A percentile compares a stretch with the other conserved stretches of the same genome.
Evolutionary conservation across 2,113 vertebrate genomes (phyloP).

Genomic region (Danionella cerebrum): DNA sequence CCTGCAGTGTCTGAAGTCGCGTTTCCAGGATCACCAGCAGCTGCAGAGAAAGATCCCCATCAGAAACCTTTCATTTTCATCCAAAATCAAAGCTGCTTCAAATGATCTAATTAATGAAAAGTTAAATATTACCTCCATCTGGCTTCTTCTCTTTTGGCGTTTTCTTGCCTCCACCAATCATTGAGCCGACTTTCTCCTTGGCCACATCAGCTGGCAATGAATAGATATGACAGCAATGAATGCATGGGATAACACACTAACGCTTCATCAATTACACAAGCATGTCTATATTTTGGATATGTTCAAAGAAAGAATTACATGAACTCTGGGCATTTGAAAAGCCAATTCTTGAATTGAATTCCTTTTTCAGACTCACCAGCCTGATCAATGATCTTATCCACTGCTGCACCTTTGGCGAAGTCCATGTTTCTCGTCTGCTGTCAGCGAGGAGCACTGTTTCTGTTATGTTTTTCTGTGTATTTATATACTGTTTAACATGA

Average conservation of each 20-base stretch:
- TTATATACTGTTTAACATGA: not conserved
- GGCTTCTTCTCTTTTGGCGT: not conserved
- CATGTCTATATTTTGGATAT: too few species aligned
- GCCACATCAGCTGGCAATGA: slow-evolving; percentile 7
- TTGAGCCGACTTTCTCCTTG: not conserved
- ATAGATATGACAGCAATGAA: too few species aligned
- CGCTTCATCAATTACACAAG: too few species aligned
- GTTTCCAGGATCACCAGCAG: too few species aligned
- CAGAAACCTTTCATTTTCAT: too few species aligned
- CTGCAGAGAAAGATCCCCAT: too few species aligned
- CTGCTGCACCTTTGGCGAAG: not conserved
- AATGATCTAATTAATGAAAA: not conserved
- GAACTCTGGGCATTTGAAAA: too few species aligned
- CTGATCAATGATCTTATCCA: slow-evolving; percentile 28
- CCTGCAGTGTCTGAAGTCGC: too few species aligned
- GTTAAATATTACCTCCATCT: not conserved
- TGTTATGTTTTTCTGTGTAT: not conserved
- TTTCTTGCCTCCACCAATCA: slow-evolving; percentile 7
- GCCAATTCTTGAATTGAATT: too few species aligned
- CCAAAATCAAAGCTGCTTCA: too few species aligned
- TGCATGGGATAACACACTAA: too few species aligned
- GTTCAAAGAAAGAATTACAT: too few species aligned
- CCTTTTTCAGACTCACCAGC: slow-evolving; percentile 48
- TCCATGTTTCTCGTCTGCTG: slow-evolving; percentile 27
- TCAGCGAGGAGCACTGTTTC: not conserved